Conservation (phyloP, 2,113 vertebrate species). For the Myotis lucifugus region DNA sequence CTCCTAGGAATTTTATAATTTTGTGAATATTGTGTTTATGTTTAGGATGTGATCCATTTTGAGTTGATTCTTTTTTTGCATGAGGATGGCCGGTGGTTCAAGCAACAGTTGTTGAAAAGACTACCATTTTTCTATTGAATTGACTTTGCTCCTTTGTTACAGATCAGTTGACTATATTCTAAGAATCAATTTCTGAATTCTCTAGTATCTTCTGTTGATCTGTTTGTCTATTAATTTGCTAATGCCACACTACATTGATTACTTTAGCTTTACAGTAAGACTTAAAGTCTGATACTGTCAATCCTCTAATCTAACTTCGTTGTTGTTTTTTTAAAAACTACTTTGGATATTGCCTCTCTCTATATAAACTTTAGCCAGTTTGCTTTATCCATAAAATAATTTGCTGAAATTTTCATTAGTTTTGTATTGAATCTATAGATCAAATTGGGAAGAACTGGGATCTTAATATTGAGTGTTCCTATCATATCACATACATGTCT, state of each 20-base stretch:
- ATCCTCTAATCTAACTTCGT: not conserved
- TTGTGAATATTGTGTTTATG: not conserved
- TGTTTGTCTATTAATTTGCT: not conserved
- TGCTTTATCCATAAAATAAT: not conserved
- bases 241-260: not conserved
- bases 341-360: not conserved
- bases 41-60: not conserved
- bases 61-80: not conserved
- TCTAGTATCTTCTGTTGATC: not conserved
- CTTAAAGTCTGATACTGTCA: not conserved
- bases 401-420: not conserved
- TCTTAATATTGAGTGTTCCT: not conserved
- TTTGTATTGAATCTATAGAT: not conserved
- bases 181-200: too few species aligned
- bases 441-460: not conserved
- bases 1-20: not conserved
- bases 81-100: too few species aligned
- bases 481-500: not conserved
- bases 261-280: not conserved
- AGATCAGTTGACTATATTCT: not conserved
- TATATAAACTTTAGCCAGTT: not conserved
- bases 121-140: not conserved
- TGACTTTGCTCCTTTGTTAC: not conserved
- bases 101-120: not conserved
- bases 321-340: not conserved